Evolutionary conservation across 2,888 invertebrate species (phyloP).

Genomic region (Lasioglossum leucozonium): DNA sequence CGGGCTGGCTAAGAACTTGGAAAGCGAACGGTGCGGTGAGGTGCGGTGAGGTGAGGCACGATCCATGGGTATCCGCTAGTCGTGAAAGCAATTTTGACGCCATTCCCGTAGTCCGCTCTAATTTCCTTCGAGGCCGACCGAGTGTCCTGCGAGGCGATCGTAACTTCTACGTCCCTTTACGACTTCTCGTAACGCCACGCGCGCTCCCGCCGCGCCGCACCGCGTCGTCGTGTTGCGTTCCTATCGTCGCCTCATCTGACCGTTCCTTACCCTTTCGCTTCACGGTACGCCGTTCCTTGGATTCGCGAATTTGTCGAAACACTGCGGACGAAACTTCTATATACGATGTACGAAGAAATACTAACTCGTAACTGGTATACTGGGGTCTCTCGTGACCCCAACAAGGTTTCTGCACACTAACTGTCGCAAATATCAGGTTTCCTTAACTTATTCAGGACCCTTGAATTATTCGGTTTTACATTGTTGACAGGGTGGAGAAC

Average conservation of each 20-base stretch:
- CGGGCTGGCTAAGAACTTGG: not conserved
- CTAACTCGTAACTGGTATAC: too few species aligned
- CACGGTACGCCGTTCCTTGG: not conserved
- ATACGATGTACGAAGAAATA: not conserved
- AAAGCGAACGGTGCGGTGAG: not conserved
- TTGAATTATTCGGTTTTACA: too few species aligned
- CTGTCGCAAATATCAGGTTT: too few species aligned
- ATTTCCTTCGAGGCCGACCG: conserved; percentile 57
- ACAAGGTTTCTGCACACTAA: too few species aligned
- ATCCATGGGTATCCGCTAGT: conserved; percentile 7
- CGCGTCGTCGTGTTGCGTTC: conserved; percentile 15
- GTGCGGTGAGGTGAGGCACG: not conserved
- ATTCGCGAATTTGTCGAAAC: not conserved
- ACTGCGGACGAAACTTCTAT: not conserved
- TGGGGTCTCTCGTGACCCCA: too few species aligned
- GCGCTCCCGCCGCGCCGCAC: not conserved
- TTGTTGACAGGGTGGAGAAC: too few species aligned
- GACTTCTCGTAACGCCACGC: conserved; percentile 52
- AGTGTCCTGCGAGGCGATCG: conserved; percentile 39
- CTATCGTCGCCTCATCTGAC: not conserved
- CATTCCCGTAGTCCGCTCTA: conserved; percentile 50
- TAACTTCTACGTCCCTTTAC: conserved; percentile 62
- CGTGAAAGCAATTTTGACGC: conserved; percentile 58
- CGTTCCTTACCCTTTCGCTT: not conserved
- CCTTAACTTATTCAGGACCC: too few species aligned